Conservation (phyloP, 1,140 invertebrate species). For the Cryptotermes secundus region DNA sequence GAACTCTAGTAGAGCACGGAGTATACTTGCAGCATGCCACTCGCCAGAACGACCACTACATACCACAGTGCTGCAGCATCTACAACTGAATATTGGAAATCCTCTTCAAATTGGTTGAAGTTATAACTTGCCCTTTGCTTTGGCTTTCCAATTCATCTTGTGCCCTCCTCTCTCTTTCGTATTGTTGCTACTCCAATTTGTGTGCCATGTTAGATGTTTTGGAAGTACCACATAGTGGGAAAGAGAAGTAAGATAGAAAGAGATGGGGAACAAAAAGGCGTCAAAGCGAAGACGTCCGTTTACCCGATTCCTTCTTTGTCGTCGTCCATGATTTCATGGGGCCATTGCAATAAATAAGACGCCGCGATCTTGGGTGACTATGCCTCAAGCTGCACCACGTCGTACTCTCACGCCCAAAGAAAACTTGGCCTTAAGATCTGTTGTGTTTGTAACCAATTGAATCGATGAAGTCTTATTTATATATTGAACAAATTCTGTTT, state of each 20-base stretch:
- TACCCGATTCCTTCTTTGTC: background rate
- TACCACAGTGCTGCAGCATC: background rate
- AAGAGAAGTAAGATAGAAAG: background rate
- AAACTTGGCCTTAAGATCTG: background rate
- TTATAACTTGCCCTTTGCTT: slow-evolving; percentile 13
- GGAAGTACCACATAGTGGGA: background rate
- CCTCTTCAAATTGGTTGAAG: background rate
- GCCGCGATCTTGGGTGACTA: background rate
- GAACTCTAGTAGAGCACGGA: background rate
- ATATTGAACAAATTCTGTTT: too few species aligned
- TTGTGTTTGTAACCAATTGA: background rate
- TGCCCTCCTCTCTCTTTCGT: background rate
- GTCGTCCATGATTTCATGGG: slow-evolving; percentile 21
- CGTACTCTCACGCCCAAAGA: background rate
- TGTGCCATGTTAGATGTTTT: slow-evolving; percentile 24
- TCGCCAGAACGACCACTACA: background rate
- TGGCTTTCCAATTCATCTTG: slow-evolving; percentile 22
- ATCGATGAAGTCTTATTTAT: too few species aligned
- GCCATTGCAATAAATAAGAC: slow-evolving; percentile 23
- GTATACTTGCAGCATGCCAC: background rate
- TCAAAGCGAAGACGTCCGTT: slow-evolving; percentile 21
- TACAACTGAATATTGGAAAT: slow-evolving; percentile 4
- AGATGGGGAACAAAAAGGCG: background rate
- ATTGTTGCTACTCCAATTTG: slow-evolving; percentile 20
- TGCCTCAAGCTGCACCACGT: background rate